These are phyloP conservation scores for Micrasema minimum DNA, from an alignment of 1,140 invertebrate genomes.

Conservation along the genomic window DNA sequence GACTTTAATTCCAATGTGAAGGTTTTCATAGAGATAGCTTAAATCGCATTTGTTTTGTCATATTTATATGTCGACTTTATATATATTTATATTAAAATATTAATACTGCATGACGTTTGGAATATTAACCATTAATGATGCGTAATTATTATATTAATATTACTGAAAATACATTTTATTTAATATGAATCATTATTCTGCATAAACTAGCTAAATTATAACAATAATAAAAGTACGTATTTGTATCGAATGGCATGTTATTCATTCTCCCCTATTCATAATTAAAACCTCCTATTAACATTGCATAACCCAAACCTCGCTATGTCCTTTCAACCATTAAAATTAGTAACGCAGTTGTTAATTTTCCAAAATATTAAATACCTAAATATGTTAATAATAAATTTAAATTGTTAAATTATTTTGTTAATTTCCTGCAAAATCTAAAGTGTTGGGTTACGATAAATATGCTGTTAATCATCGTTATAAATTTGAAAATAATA, in stretches of 20 bases:
- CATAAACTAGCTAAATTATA: constrained; percentile 70
- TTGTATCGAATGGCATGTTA: constrained; percentile 63
- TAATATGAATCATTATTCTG: constrained; percentile 71
- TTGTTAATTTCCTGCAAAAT: too few species aligned
- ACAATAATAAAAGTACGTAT: constrained; percentile 67
- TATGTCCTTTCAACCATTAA: too few species aligned
- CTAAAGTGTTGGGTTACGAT: too few species aligned
- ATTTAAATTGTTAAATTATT: too few species aligned
- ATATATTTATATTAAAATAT: constrained; percentile 55
- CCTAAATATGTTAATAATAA: too few species aligned
- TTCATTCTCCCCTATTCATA: neutral
- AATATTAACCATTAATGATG: constrained; percentile 52
- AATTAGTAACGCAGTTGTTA: too few species aligned
- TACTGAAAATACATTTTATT: constrained; percentile 63
- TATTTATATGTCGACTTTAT: constrained; percentile 53
- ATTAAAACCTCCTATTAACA: neutral
- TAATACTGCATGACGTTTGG: constrained; percentile 53
- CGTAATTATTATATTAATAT: constrained; percentile 49
- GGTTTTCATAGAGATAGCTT: constrained; percentile 42
- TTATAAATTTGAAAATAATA: too few species aligned
- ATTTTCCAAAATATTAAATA: too few species aligned
- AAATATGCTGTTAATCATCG: too few species aligned
- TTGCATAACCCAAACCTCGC: neutral
- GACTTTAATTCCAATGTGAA: constrained; percentile 13
- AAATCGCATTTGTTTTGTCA: constrained; percentile 53